phyloP scores from a whole-genome alignment of 2,888 invertebrate genomes.

The Escarpia spicata region DNA sequence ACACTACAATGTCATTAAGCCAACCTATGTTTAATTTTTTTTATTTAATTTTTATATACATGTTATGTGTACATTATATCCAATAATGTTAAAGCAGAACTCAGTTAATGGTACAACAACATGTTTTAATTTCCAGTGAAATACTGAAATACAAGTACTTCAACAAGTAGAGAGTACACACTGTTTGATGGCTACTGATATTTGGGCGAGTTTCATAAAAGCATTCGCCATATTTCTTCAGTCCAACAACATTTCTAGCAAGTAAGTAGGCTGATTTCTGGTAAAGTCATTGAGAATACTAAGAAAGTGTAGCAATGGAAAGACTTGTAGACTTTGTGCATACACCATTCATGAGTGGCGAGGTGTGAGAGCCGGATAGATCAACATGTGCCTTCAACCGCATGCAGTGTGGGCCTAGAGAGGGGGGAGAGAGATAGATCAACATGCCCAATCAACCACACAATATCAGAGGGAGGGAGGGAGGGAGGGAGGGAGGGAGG shows the following conservation, averaged over 20 bases:
- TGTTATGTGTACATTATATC: too few relatives aligned
- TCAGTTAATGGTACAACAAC: neutral
- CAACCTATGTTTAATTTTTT: too few relatives aligned
- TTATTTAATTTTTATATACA: too few relatives aligned
- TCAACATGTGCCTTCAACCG: too few relatives aligned
- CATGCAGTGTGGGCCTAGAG: too few relatives aligned
- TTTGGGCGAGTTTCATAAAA: neutral
- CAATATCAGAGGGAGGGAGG: too few relatives aligned
- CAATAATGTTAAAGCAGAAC: too few relatives aligned
- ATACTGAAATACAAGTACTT: neutral
- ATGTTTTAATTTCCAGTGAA: neutral
- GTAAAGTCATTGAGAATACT: conserved; percentile 16
- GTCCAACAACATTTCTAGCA: neutral
- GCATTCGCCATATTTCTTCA: neutral
- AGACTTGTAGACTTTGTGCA: neutral
- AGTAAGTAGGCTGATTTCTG: neutral
- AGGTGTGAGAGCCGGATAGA: too few relatives aligned
- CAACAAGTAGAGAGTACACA: neutral
- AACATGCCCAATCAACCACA: too few relatives aligned
- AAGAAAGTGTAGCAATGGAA: neutral
- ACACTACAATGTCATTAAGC: too few relatives aligned
- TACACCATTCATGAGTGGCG: neutral
- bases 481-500: too few relatives aligned
- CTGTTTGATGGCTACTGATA: neutral
- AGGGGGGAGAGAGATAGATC: too few relatives aligned